Evolutionary conservation across 2,888 invertebrate species (phyloP).

Genomic region (Onchidella celtica): DNA sequence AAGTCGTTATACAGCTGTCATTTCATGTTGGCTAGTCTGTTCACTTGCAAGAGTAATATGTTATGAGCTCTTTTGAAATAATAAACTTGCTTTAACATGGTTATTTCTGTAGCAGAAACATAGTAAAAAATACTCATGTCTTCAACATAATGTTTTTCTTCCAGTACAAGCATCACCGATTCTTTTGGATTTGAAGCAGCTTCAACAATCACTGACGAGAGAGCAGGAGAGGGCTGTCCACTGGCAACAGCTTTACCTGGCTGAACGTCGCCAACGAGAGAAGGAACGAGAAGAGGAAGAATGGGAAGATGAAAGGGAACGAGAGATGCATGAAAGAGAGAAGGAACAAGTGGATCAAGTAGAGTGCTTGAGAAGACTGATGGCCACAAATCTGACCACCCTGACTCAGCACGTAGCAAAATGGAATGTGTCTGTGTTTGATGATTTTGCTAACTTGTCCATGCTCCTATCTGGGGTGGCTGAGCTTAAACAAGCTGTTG

Average conservation of each 20-base stretch:
- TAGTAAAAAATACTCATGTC: no score
- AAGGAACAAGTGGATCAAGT: slow-evolving; percentile 25
- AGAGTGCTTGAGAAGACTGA: slow-evolving; percentile 38
- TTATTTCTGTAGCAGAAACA: no score
- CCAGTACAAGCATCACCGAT: slow-evolving; percentile 21
- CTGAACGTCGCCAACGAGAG: slow-evolving; percentile 43
- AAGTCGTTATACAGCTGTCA: no score
- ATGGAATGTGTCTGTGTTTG: slow-evolving; percentile 46
- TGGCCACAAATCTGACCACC: slow-evolving; percentile 43
- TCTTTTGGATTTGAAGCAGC: slow-evolving; percentile 38
- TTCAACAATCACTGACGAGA: slow-evolving; percentile 49
- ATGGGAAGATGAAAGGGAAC: slow-evolving; percentile 45
- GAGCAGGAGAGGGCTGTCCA: slow-evolving; percentile 51
- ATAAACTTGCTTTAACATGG: no score
- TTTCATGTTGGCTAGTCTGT: no score
- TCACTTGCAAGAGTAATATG: no score
- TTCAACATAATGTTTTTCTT: no score
- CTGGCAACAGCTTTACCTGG: slow-evolving; percentile 54
- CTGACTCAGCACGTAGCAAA: slow-evolving; percentile 31
- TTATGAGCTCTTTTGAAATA: no score
- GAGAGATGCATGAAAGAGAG: slow-evolving; percentile 38
- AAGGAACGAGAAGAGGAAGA: slow-evolving; percentile 45
- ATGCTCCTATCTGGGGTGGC: slow-evolving; percentile 49
- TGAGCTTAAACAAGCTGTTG: slow-evolving; percentile 48
- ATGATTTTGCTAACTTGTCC: slow-evolving; percentile 51